Base-by-base conservation (phyloP, 2,113 vertebrate species). In the Calyptommatus sinebrachiatus region DNA sequence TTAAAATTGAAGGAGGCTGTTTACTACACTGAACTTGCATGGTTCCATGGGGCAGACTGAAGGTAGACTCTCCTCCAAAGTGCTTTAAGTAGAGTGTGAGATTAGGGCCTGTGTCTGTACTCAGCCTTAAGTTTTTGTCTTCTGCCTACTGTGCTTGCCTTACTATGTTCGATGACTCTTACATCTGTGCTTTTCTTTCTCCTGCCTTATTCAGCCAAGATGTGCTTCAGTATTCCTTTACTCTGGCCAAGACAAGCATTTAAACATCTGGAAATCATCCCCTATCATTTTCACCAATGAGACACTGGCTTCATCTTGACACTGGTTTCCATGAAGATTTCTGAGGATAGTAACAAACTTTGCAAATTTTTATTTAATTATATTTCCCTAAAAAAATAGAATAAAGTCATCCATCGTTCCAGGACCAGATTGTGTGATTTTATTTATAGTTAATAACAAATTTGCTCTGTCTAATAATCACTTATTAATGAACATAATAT, bases 221-320 rank as follows among this genome's bases (percentile, higher is more conserved):
- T 53, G 10, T 77, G 86, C 84, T 91, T 87, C 85, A 84, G 31
- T 82, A 76, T 86, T 90, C 90, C 73, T 84, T 66, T 46, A 73
- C 80, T 84, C 83, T 85, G 87, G 92, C 93, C 94, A 93, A 93
- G 91, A 86, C 81, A 93, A 94, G 87, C 85, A 86, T 62, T 88
- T 84, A 62, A 89, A 94, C 94, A 95, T 93, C 93, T 95, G 94
- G 91, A 93, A 95, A 83, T 83, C 86, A 89, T 94, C 90, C 85
- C 71, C 81, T 86, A 76, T 81, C 84, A 83, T 88, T 85, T 90
- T 88, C 85, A 80, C 88, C 62, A 12, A 78, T 1, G 20, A 94
- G 82, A 89, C 71, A 31, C 1, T 71, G 29, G 1, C 7, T 86
- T 91, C 91, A 85, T 82, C 77, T 87, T 83, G 83, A 86, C 77